Percentiles rank a stretch among this genome's conserved stretches.
Conservation (phyloP, 2,797 vertebrate genomes). For the Hybognathus amarus region DNA sequence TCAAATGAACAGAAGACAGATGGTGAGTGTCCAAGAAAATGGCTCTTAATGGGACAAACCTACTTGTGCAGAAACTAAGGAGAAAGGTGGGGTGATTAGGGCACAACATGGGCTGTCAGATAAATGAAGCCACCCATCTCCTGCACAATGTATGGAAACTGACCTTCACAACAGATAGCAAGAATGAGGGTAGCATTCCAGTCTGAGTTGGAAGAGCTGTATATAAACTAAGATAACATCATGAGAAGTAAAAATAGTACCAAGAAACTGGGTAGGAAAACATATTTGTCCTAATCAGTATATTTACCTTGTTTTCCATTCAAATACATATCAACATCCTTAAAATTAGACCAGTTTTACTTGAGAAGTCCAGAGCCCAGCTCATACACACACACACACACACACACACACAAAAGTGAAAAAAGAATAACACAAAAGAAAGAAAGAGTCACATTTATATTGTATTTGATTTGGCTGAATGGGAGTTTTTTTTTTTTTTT, state of each 20-base stretch:
- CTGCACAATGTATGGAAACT: slow-evolving; percentile 65
- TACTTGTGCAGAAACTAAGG: slow-evolving; percentile 39
- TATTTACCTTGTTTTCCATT: background rate
- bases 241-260: slow-evolving; percentile 13
- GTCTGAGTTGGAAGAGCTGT: slow-evolving; percentile 17
- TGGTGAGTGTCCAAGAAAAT: slow-evolving; percentile 36
- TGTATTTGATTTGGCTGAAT: too few relatives aligned
- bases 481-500: too few relatives aligned
- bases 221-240: slow-evolving; percentile 23
- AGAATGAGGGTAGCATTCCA: slow-evolving; percentile 19
- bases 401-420: too few relatives aligned
- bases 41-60: slow-evolving; percentile 38
- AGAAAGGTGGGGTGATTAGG: slow-evolving; percentile 62
- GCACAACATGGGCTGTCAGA: slow-evolving; percentile 69
- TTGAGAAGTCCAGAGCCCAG: too few relatives aligned
- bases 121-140: slow-evolving; percentile 75
- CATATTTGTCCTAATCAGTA: background rate
- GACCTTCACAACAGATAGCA: slow-evolving; percentile 68
- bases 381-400: too few relatives aligned
- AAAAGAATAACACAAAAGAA: too few relatives aligned
- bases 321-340: background rate
- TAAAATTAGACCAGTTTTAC: background rate
- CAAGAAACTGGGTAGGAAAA: background rate
- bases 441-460: too few relatives aligned
- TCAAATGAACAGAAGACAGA: slow-evolving; percentile 39